phyloP scores from a whole-genome alignment of 2,888 invertebrate species.

The Merodon equestris region DNA sequence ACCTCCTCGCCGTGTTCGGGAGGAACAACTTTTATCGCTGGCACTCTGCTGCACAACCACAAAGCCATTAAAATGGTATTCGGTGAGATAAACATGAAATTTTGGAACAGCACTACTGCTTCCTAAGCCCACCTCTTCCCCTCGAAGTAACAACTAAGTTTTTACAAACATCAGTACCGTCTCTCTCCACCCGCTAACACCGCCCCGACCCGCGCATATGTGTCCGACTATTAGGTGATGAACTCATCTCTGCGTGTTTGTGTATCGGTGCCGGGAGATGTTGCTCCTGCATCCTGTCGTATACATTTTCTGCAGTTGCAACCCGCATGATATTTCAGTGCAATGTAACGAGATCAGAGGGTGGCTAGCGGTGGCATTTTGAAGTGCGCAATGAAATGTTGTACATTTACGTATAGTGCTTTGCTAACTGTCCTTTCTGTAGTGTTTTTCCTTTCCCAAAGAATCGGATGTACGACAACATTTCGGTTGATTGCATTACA shows the following conservation, averaged over 20 bases:
- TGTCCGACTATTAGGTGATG: constrained; percentile 55
- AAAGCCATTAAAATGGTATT: constrained; percentile 65
- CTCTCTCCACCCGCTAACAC: neutral
- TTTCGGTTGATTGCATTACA: constrained; percentile 31
- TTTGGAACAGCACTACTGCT: constrained; percentile 46
- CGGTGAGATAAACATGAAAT: constrained; percentile 65
- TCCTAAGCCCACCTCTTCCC: constrained; percentile 33
- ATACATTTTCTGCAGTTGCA: constrained; percentile 54
- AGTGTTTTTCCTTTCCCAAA: neutral
- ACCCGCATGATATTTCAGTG: constrained; percentile 40
- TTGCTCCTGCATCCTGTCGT: constrained; percentile 28
- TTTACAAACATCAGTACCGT: neutral
- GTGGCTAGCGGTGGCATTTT: no score
- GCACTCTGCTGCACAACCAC: constrained; percentile 61
- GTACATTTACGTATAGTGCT: neutral
- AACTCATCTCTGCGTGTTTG: constrained; percentile 61
- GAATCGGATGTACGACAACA: constrained; percentile 14
- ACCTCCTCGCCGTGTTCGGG: constrained; percentile 20
- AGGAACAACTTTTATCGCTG: constrained; percentile 60
- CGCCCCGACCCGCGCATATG: constrained; percentile 21
- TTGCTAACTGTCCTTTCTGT: constrained; percentile 16
- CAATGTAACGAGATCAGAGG: constrained; percentile 44
- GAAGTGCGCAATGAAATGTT: no score
- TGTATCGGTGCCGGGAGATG: constrained; percentile 31
- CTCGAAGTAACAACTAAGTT: constrained; percentile 41